Evolutionary conservation across 2,797 vertebrate species (phyloP).

Genomic region (Champsocephalus gunnari): DNA sequence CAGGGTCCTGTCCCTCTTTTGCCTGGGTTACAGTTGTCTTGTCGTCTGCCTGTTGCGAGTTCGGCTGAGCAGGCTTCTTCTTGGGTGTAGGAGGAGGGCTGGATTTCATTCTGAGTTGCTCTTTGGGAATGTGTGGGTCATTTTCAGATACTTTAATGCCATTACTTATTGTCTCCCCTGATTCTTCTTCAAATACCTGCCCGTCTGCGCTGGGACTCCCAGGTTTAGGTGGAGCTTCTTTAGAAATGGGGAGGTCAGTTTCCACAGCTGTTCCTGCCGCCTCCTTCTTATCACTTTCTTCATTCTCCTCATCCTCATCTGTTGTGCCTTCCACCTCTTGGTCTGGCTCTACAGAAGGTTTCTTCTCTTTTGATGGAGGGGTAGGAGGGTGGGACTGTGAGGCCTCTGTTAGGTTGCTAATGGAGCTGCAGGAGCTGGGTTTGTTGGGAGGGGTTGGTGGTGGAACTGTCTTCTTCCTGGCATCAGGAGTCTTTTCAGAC

Average conservation of each 20-base stretch:
- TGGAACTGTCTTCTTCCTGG: slow-evolving; percentile 73
- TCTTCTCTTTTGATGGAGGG: slow-evolving; percentile 82
- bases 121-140: slow-evolving; percentile 35
- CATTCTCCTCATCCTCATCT: slow-evolving; percentile 45
- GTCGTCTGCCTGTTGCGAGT: not conserved
- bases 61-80: slow-evolving; percentile 49
- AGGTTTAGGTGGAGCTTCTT: slow-evolving; percentile 28
- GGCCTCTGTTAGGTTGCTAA: slow-evolving; percentile 33
- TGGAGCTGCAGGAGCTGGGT: slow-evolving; percentile 60
- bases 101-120: slow-evolving; percentile 51
- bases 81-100: slow-evolving; percentile 51
- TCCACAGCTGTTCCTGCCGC: slow-evolving; percentile 34
- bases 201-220: slow-evolving; percentile 23
- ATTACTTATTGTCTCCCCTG: slow-evolving; percentile 15
- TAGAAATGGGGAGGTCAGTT: not conserved
- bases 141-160: not conserved
- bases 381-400: slow-evolving; percentile 66
- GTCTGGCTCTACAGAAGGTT: slow-evolving; percentile 49
- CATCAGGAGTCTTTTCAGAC: slow-evolving; percentile 51
- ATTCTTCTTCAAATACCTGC: slow-evolving; percentile 20
- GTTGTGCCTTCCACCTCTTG: slow-evolving; percentile 17
- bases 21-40: not conserved
- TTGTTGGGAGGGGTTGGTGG: slow-evolving; percentile 84
- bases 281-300: slow-evolving; percentile 52
- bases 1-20: slow-evolving; percentile 12